Percentiles rank a stretch among this genome's conserved stretches.
phyloP scores from a whole-genome alignment of 2,888 invertebrate genomes.

The Holacanthella duospinosa region DNA sequence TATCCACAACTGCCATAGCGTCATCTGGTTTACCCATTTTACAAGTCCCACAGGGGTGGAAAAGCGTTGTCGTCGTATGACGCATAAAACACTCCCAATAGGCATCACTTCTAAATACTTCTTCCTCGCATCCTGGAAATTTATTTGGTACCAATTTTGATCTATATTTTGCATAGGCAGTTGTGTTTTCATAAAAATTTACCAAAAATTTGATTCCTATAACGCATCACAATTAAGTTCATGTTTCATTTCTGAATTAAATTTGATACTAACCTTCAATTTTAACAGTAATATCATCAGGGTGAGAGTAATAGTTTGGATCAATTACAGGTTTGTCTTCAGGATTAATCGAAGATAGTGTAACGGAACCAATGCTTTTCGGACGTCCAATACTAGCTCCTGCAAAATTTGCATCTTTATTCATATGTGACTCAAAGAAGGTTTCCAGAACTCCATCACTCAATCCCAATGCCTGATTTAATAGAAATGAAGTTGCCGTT shows the following conservation, averaged over 20 bases:
- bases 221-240: no score
- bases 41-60: constrained; percentile 23
- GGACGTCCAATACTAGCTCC: not conserved
- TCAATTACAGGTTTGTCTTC: constrained; percentile 19
- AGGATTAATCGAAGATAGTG: not conserved
- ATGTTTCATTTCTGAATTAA: no score
- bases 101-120: constrained; percentile 14
- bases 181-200: constrained; percentile 12
- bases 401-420: not conserved
- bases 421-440: not conserved
- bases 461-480: not conserved
- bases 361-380: not conserved
- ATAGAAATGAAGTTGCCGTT: not conserved
- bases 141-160: constrained; percentile 6
- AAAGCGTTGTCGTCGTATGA: constrained; percentile 13
- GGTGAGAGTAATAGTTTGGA: constrained; percentile 22
- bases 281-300: constrained; percentile 23
- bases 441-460: not conserved
- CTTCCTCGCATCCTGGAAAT: constrained; percentile 17
- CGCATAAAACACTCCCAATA: constrained; percentile 26
- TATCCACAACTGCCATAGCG: constrained; percentile 19
- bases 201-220: constrained; percentile 7
- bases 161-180: constrained; percentile 16
- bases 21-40: constrained; percentile 21
- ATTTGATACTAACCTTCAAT: no score